Evolutionary conservation across 37 sponge, comb jelly and placozoan genomes (phyloP).

Genomic region (Amphimedon queenslandica): DNA sequence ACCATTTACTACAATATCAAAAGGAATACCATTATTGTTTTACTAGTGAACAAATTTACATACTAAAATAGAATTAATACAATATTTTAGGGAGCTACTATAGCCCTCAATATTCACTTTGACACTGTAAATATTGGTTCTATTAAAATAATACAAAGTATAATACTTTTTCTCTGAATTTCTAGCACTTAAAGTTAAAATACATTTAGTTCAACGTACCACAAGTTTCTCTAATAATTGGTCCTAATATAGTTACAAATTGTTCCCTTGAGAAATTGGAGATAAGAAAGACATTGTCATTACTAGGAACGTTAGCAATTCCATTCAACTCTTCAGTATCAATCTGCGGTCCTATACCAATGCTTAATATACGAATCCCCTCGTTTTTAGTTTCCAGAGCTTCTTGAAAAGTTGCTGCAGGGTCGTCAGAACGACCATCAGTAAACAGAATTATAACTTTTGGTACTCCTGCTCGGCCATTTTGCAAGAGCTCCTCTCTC

Average conservation of each 20-base stretch:
- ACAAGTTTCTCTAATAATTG: not conserved
- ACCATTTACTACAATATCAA: too few relatives aligned
- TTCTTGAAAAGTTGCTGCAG: not conserved
- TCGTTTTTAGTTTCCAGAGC: not conserved
- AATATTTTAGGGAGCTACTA: too few relatives aligned
- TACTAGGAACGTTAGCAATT: not conserved
- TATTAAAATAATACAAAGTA: too few relatives aligned
- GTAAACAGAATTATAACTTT: not conserved
- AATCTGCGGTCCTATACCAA: not conserved
- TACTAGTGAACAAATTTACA: too few relatives aligned
- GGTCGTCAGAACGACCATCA: not conserved
- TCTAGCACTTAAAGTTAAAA: too few relatives aligned
- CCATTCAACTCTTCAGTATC: not conserved
- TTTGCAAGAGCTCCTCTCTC: not conserved
- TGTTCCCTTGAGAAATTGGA: not conserved
- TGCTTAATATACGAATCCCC: not conserved
- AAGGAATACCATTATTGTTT: too few relatives aligned
- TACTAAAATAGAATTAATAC: too few relatives aligned
- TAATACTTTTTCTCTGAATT: too few relatives aligned
- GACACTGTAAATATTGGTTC: too few relatives aligned
- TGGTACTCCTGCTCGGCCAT: not conserved
- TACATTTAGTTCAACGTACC: too few relatives aligned
- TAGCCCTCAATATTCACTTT: too few relatives aligned
- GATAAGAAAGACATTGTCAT: not conserved
- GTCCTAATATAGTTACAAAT: not conserved